These are phyloP conservation scores for Sturnus vulgaris DNA, from an alignment of 2,113 vertebrate genomes.

Conservation along the genomic window DNA sequence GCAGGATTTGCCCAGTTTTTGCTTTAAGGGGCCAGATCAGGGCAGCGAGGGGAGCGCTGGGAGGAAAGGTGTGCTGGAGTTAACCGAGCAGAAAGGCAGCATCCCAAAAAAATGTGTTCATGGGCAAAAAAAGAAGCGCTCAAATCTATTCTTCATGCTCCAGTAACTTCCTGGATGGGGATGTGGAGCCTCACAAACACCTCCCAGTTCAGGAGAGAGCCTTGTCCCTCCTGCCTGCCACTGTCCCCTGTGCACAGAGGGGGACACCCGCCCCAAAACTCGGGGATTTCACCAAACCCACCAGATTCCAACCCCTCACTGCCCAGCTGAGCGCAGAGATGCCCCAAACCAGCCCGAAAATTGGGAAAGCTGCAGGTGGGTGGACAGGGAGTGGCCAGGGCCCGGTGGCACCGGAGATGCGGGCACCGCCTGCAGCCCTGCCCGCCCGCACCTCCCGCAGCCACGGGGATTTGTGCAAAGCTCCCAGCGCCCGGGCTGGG, in stretches of 20 bases:
- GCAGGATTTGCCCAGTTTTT: too few relatives aligned
- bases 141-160: background rate
- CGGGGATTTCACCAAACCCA: background rate
- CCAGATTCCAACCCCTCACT: accelerated
- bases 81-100: too few relatives aligned
- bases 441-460: background rate
- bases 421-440: background rate
- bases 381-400: accelerated
- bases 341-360: background rate
- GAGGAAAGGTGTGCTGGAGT: too few relatives aligned
- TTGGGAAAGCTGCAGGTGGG: accelerated
- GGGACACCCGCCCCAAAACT: background rate
- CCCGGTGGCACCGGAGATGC: accelerated
- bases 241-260: accelerated
- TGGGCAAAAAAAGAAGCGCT: background rate
- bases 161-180: background rate
- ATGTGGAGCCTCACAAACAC: background rate
- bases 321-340: accelerated
- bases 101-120: background rate
- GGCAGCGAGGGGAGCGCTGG: too few relatives aligned
- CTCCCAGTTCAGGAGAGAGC: accelerated
- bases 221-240: background rate
- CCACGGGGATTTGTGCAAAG: conserved; percentile 33
- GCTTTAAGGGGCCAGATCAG: too few relatives aligned
- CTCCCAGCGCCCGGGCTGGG: background rate